These are phyloP conservation scores for Montipora efflorescens DNA, from an alignment of 64 coral and sea anemone genomes.

Conservation along the genomic window DNA sequence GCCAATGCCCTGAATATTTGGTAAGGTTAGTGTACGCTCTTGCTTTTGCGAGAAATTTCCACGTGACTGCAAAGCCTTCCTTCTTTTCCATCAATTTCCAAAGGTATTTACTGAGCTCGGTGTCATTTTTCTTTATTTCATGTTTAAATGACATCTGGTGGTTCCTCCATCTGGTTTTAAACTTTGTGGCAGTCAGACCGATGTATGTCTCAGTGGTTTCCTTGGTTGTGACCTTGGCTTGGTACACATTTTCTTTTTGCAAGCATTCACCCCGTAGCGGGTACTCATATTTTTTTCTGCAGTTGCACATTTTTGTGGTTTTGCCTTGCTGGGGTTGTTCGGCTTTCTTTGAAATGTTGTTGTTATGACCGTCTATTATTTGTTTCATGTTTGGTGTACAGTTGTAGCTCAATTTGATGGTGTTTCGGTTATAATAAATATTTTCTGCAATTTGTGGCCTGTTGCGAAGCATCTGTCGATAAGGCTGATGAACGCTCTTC, in stretches of 20 bases:
- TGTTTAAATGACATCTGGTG: neutral
- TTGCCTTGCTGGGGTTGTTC: neutral
- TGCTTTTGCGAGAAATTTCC: neutral
- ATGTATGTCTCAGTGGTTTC: neutral
- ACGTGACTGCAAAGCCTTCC: too few species aligned
- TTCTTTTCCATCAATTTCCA: neutral
- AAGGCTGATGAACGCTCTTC: conserved; percentile 1
- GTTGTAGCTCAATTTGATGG: conserved; percentile 27
- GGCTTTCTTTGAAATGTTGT: neutral
- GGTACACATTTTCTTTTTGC: neutral
- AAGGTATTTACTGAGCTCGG: neutral
- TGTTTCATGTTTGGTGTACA: conserved; percentile 1
- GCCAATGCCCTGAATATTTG: too few species aligned
- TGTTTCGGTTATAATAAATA: conserved; percentile 30
- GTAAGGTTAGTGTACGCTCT: neutral
- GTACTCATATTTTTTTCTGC: conserved; percentile 41
- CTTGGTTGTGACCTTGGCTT: conserved; percentile 4
- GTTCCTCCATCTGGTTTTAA: neutral
- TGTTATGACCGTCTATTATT: conserved; percentile 7
- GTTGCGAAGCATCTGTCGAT: neutral
- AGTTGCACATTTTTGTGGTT: conserved; percentile 28
- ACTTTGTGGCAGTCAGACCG: neutral
- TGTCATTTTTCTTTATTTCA: neutral
- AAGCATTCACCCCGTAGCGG: conserved; percentile 16
- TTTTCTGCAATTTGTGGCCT: neutral